Base-by-base conservation (phyloP, 2,113 vertebrate species). In the Gallinago media region DNA sequence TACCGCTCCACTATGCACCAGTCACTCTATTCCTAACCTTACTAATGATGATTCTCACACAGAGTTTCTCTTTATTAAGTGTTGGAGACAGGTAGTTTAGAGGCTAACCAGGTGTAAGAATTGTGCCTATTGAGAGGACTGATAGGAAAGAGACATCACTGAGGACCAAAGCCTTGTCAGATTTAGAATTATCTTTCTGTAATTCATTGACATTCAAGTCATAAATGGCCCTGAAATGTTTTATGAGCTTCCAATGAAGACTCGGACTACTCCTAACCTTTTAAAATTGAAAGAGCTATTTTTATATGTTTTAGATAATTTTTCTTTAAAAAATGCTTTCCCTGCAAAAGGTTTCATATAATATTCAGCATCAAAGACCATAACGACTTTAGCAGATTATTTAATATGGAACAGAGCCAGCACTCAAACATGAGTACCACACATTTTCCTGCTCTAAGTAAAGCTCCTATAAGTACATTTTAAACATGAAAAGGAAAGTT, bases 371-470 rank as follows among this genome's bases (percentile, higher is more conserved):
- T 96, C 85, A 95, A 96, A 96, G 88, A 61, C 65, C 80, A 63
- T 88, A 98, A 98, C 13, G 89, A 95, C 70, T 94, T 92, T 85
- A 96, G 74, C 96, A 98, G 96, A 97, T 97, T 97, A 98, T 97
- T 98, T 97, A 95, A 92, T 92, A 94, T 96, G 96, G 97, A 96
- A 50, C 40, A 92, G 52, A 32, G 75, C 94, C 97, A 97, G 72
- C 47, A 88, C 29, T 89, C 89, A 95, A 87, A 94, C 74, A 97
- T 90, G 47, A 59, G 59, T 85, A 95, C 56, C 59, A 95, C 87
- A 95, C 88, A 86, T 97, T 96, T 97, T 95, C 84, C 78, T 96
- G 76, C 75, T 91, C 17, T 89, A 95, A 95, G 85, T 71, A 90
- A 96, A 97, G 82, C 22, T 86, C 40, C 84, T 96, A 18, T 56